Evolutionary conservation across 2,113 vertebrate genomes (phyloP).

Genomic region (Dromaius novaehollandiae): DNA sequence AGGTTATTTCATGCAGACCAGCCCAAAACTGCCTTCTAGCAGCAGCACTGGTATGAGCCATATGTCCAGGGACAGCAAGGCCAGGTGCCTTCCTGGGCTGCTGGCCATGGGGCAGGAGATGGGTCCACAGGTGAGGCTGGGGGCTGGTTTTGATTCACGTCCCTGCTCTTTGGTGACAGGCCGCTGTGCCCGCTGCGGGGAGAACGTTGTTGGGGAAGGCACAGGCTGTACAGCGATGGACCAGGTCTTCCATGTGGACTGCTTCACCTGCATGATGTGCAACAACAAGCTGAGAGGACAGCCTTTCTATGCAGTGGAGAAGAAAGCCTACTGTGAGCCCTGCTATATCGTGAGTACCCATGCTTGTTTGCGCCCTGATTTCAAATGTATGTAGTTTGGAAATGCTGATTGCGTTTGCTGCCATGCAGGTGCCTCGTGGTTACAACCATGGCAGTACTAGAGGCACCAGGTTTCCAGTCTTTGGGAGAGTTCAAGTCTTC

Average conservation of each 20-base stretch:
- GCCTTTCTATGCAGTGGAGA: slow-evolving; percentile 96
- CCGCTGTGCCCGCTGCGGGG: slow-evolving; percentile 93
- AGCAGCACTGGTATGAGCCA: background rate
- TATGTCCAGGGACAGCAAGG: too few species aligned
- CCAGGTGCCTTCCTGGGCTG: background rate
- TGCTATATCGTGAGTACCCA: slow-evolving; percentile 93
- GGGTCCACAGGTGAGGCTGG: rapidly evolving
- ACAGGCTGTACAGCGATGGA: slow-evolving; percentile 98
- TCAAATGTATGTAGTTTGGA: background rate
- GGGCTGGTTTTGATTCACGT: background rate
- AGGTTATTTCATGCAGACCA: background rate
- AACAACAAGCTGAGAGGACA: slow-evolving; percentile 91
- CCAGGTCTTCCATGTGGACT: slow-evolving; percentile 96
- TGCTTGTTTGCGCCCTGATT: background rate
- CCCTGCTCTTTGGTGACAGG: slow-evolving; percentile 74
- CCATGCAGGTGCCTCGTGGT: background rate
- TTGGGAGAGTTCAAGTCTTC: background rate
- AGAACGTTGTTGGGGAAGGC: slow-evolving; percentile 96
- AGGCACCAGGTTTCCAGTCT: background rate
- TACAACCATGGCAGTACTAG: background rate
- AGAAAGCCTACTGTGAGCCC: slow-evolving; percentile 96
- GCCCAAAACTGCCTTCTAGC: background rate
- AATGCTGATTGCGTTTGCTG: background rate
- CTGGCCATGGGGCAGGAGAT: background rate
- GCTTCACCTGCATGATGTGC: slow-evolving; percentile 94